Percentiles rank a stretch among this genome's conserved stretches.
Evolutionary conservation across 2,888 invertebrate genomes (phyloP).

Genomic region (Podabrus alpinus): DNA sequence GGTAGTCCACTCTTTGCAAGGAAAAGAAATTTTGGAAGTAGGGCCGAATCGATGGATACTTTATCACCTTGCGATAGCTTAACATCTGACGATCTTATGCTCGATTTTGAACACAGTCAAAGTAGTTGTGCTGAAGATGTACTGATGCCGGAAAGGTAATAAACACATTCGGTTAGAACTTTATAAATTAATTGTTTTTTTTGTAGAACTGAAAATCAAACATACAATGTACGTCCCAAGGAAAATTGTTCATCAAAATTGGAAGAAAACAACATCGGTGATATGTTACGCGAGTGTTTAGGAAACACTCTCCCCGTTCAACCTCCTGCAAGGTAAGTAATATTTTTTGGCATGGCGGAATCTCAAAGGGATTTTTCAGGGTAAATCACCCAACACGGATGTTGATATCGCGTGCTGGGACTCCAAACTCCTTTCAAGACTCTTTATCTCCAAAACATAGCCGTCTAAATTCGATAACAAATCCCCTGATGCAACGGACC

Average conservation of each 20-base stretch:
- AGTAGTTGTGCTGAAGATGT: constrained; percentile 59
- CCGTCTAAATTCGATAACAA: constrained; percentile 37
- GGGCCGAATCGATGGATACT: constrained; percentile 76
- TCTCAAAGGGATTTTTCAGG: constrained; percentile 47
- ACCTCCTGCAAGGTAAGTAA: background rate
- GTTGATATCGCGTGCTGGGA: constrained; percentile 65
- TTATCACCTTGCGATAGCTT: constrained; percentile 83
- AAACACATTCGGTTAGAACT: background rate
- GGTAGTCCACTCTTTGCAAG: constrained; percentile 49
- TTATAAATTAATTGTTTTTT: background rate
- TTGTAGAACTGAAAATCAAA: background rate
- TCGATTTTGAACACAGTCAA: constrained; percentile 73
- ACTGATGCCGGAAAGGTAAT: constrained; percentile 57
- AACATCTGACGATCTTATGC: constrained; percentile 85
- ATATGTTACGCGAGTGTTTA: background rate
- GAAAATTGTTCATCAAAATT: background rate
- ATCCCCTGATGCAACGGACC: constrained; percentile 44
- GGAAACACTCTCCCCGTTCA: background rate
- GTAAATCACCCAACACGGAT: constrained; percentile 61
- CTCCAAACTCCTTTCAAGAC: constrained; percentile 56
- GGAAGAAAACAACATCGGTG: background rate
- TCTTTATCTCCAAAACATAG: constrained; percentile 58
- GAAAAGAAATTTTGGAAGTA: constrained; percentile 41
- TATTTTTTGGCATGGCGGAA: background rate
- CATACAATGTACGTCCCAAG: background rate